These are phyloP conservation scores for Papilio aristodemus DNA, from an alignment of 1,140 invertebrate species.

Conservation along the genomic window DNA sequence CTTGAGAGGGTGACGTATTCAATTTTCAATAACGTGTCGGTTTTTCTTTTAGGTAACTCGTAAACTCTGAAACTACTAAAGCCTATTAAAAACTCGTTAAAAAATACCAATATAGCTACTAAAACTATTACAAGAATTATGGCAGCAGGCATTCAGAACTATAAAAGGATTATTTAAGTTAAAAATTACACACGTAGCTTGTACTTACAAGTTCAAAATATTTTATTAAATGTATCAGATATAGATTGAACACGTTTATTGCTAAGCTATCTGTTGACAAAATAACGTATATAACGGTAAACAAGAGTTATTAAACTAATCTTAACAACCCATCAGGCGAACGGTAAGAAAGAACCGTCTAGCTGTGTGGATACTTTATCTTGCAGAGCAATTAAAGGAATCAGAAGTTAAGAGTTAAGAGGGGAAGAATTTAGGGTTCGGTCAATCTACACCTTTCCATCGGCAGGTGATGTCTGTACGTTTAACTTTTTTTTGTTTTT, in stretches of 20 bases:
- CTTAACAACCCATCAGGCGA: slow-evolving; percentile 40
- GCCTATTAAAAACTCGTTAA: too few relatives aligned
- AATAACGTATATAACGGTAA: slow-evolving; percentile 3
- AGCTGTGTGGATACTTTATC: slow-evolving; percentile 21
- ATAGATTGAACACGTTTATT: background rate
- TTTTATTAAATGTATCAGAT: slow-evolving; percentile 11
- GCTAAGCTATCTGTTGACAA: background rate
- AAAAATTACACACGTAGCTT: too few relatives aligned
- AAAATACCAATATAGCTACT: too few relatives aligned
- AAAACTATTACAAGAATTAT: too few relatives aligned
- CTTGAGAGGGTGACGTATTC: too few relatives aligned
- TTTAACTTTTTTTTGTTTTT: slow-evolving; percentile 56
- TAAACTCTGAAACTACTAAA: too few relatives aligned
- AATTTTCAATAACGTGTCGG: too few relatives aligned
- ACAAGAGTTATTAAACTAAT: slow-evolving; percentile 26
- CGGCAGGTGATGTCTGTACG: slow-evolving; percentile 66
- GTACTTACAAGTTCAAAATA: background rate
- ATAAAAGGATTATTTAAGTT: too few relatives aligned
- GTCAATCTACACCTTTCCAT: slow-evolving; percentile 71
- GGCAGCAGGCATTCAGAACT: too few relatives aligned
- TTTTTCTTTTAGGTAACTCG: too few relatives aligned
- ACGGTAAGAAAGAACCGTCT: background rate
- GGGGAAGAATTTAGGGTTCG: slow-evolving; percentile 62
- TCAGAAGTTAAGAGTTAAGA: slow-evolving; percentile 36
- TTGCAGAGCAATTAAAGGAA: slow-evolving; percentile 43